Conservation (phyloP, 2,888 invertebrate species). For the Pristionchus fissidentatus region DNA sequence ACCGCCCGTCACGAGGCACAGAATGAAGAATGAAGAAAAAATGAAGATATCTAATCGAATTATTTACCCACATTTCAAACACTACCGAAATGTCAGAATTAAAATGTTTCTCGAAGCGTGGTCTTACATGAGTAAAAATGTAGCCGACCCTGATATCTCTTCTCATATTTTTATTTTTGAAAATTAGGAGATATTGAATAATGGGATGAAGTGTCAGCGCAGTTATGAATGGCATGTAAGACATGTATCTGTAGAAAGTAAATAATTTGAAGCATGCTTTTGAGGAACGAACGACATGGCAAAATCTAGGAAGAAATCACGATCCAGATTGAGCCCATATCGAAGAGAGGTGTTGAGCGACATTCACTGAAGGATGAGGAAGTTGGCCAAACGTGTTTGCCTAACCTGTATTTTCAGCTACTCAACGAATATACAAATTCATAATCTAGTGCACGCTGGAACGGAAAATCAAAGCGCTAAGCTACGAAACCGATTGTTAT, state of each 20-base stretch:
- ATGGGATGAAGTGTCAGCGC: not conserved
- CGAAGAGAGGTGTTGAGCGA: not conserved
- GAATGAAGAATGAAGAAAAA: no score
- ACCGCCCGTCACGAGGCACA: no score
- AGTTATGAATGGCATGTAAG: not conserved
- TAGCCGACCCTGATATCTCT: not conserved
- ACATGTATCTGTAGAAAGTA: not conserved
- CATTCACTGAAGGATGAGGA: not conserved
- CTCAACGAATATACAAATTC: no score
- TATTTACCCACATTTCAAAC: no score
- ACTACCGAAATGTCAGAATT: no score
- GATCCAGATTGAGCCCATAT: not conserved
- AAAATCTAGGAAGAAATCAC: not conserved
- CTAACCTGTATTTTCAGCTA: no score
- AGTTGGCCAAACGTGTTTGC: no score
- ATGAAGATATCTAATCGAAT: no score
- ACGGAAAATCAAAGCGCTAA: no score
- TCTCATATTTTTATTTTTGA: not conserved
- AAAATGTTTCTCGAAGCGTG: no score
- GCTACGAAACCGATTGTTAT: no score
- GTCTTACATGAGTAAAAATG: not conserved
- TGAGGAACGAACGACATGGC: not conserved
- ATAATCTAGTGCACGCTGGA: no score
- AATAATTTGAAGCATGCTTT: not conserved
- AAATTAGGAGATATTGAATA: conserved; percentile 30